Evolutionary conservation across 2,797 vertebrate genomes (phyloP).

Genomic region (Sciaenops ocellatus): DNA sequence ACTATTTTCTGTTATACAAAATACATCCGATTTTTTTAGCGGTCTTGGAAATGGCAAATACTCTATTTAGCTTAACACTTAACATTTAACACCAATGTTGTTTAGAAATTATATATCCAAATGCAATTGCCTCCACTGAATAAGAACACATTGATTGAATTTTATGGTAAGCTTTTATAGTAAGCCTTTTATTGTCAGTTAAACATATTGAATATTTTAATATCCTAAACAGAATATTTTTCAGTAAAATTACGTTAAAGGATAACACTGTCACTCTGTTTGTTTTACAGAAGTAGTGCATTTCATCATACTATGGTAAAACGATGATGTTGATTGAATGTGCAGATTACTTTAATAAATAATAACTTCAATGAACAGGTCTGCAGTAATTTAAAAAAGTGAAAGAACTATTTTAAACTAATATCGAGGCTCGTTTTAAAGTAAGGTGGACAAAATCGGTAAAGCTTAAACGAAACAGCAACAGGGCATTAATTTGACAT

Average conservation of each 20-base stretch:
- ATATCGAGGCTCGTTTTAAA: conserved; percentile 27
- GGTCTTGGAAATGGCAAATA: background rate
- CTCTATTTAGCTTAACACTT: background rate
- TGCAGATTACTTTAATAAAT: background rate
- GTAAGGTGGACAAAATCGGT: conserved; percentile 73
- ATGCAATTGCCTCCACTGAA: background rate
- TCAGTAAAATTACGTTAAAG: background rate
- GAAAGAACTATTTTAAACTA: conserved; percentile 15
- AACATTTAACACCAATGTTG: background rate
- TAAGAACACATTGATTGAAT: background rate
- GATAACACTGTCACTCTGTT: background rate
- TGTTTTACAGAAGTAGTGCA: background rate
- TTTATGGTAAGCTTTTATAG: background rate
- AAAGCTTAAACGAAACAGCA: conserved; percentile 89
- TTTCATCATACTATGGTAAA: background rate
- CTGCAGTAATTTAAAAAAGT: conserved; percentile 8
- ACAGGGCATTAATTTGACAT: conserved; percentile 92
- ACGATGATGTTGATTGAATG: background rate
- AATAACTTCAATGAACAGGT: background rate
- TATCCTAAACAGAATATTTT: background rate
- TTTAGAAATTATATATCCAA: background rate
- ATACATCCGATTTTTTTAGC: background rate
- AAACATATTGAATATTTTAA: background rate
- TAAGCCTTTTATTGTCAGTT: background rate
- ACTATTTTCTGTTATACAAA: background rate